Evolutionary conservation across 2,888 invertebrate species (phyloP).

Genomic region (Diachrysia chrysitis): DNA sequence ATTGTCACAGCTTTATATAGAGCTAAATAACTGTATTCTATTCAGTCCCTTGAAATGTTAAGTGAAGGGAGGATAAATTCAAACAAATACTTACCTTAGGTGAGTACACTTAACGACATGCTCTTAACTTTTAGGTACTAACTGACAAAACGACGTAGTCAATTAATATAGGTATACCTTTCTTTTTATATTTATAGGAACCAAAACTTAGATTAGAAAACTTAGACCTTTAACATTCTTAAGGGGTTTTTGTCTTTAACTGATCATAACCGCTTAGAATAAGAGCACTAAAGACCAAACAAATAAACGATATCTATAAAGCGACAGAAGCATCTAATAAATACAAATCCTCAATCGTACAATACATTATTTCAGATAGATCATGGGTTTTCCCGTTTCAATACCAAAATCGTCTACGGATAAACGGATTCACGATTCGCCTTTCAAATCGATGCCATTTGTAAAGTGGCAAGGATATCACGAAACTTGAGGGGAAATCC

Average conservation of each 20-base stretch:
- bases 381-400: slow-evolving; percentile 75
- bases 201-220: too few relatives aligned
- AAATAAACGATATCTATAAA: neutral
- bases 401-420: slow-evolving; percentile 72
- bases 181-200: too few relatives aligned
- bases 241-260: neutral
- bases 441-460: slow-evolving; percentile 86
- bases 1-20: slow-evolving; percentile 18
- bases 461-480: slow-evolving; percentile 83
- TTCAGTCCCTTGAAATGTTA: slow-evolving; percentile 58
- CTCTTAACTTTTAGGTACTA: slow-evolving; percentile 1
- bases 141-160: too few relatives aligned
- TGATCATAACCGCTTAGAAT: neutral
- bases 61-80: slow-evolving; percentile 62
- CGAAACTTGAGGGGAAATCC: slow-evolving; percentile 83
- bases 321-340: neutral
- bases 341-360: neutral
- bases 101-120: slow-evolving; percentile 21
- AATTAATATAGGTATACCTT: too few relatives aligned
- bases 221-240: too few relatives aligned
- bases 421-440: slow-evolving; percentile 83
- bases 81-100: slow-evolving; percentile 48
- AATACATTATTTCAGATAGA: slow-evolving; percentile 26
- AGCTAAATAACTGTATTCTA: slow-evolving; percentile 16
- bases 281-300: neutral